Conservation (phyloP, 1,140 invertebrate species). For the Drosophila yakuba region DNA sequence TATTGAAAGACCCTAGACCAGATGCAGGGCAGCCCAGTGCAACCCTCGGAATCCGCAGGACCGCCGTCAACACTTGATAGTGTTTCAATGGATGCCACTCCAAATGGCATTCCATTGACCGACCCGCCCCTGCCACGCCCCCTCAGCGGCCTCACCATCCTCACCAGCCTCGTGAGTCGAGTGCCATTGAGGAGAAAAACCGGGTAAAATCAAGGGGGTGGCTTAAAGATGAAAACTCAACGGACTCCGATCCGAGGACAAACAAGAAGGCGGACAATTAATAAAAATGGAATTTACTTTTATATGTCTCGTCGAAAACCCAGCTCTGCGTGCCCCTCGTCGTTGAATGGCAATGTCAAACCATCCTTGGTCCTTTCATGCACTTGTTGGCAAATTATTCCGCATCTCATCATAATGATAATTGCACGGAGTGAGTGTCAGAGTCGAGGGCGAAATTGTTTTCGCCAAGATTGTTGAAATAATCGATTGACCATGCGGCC, state of each 20-base stretch:
- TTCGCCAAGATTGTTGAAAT: slow-evolving; percentile 49
- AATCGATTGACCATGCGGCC: slow-evolving; percentile 37
- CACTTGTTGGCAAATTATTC: slow-evolving; percentile 59
- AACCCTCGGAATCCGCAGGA: slow-evolving; percentile 19
- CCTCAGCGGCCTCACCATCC: slow-evolving; percentile 32
- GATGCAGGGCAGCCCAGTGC: slow-evolving; percentile 1
- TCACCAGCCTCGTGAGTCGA: slow-evolving; percentile 46
- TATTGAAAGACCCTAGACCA: slow-evolving; percentile 42
- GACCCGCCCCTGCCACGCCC: slow-evolving; percentile 27
- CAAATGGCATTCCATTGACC: slow-evolving; percentile 28
- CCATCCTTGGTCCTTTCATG: slow-evolving; percentile 36
- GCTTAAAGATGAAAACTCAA: slow-evolving; percentile 5
- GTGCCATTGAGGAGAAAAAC: slow-evolving; percentile 15
- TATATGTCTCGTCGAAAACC: slow-evolving; percentile 39
- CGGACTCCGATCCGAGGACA: slow-evolving; percentile 34
- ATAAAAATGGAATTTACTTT: slow-evolving; percentile 75
- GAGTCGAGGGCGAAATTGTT: slow-evolving; percentile 42
- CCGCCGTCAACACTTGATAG: slow-evolving; percentile 39
- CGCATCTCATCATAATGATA: slow-evolving; percentile 63
- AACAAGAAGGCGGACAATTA: slow-evolving; percentile 62
- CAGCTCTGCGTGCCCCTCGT: neutral
- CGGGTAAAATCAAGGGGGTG: slow-evolving; percentile 2
- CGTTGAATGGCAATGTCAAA: slow-evolving; percentile 57
- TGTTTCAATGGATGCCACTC: slow-evolving; percentile 69
- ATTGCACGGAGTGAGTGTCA: slow-evolving; percentile 53